phyloP scores from a whole-genome alignment of 2,888 invertebrate species.

The Xestia sexstrigata region DNA sequence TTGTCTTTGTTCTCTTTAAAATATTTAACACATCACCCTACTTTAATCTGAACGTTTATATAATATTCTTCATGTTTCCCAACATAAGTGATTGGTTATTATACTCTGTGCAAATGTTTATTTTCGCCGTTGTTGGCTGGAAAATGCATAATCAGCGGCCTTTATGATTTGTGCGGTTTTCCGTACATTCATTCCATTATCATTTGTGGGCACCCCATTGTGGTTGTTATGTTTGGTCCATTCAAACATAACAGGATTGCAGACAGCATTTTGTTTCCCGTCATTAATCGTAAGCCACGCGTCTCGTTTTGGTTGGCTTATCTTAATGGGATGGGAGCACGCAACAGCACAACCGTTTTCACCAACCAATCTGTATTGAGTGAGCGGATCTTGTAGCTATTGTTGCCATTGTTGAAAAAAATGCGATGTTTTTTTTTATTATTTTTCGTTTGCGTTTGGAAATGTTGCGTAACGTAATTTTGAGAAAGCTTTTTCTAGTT shows the following conservation, averaged over 20 bases:
- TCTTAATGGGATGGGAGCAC: slow-evolving; percentile 82
- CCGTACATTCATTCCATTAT: slow-evolving; percentile 64
- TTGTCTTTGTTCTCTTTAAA: slow-evolving; percentile 49
- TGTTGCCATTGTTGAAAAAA: slow-evolving; percentile 59
- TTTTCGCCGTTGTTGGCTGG: slow-evolving; percentile 33
- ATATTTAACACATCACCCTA: slow-evolving; percentile 42
- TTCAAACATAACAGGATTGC: slow-evolving; percentile 75
- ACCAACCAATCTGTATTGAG: slow-evolving; percentile 73
- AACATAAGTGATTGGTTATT: slow-evolving; percentile 55
- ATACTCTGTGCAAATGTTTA: slow-evolving; percentile 40
- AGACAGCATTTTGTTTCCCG: slow-evolving; percentile 80
- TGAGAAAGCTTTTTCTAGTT: slow-evolving; percentile 40
- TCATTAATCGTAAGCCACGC: slow-evolving; percentile 82
- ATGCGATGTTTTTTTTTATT: slow-evolving; percentile 37
- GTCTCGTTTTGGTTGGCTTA: slow-evolving; percentile 81
- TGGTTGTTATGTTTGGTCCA: slow-evolving; percentile 67
- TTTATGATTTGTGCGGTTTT: slow-evolving; percentile 64
- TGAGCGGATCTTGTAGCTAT: slow-evolving; percentile 64
- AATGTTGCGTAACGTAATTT: slow-evolving; percentile 53
- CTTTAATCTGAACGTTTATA: slow-evolving; percentile 37
- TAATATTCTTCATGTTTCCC: slow-evolving; percentile 44
- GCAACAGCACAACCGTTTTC: slow-evolving; percentile 76
- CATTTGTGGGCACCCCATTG: slow-evolving; percentile 56
- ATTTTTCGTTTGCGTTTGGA: slow-evolving; percentile 30
- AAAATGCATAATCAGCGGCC: slow-evolving; percentile 57